These are phyloP conservation scores for Perca fluviatilis DNA, from an alignment of 2,113 vertebrate genomes.

Conservation along the genomic window DNA sequence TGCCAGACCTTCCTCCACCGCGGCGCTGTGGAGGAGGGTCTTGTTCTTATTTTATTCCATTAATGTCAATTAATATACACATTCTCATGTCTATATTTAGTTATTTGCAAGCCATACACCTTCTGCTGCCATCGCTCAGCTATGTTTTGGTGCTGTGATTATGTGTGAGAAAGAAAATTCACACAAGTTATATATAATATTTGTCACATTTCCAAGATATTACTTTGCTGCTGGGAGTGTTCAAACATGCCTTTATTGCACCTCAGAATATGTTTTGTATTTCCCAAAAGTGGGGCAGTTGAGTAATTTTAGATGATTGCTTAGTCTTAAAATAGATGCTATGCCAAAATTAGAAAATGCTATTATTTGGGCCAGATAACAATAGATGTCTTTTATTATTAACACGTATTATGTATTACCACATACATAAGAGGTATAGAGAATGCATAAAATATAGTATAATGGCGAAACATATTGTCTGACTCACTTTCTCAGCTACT, in stretches of 20 bases:
- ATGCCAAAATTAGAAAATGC: not conserved
- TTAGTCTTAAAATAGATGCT: not conserved
- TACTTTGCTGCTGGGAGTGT: not conserved
- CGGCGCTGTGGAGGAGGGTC: too few relatives aligned
- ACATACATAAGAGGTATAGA: not conserved
- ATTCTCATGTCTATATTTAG: too few relatives aligned
- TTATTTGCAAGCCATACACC: not conserved
- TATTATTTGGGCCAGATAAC: not conserved
- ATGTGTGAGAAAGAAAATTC: not conserved
- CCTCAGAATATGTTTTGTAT: not conserved
- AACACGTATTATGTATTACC: not conserved
- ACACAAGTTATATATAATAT: not conserved
- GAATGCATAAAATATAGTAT: not conserved
- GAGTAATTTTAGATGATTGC: too few relatives aligned
- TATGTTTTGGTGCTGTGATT: too few relatives aligned
- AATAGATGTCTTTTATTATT: not conserved
- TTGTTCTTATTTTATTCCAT: too few relatives aligned
- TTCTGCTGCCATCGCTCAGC: too few relatives aligned
- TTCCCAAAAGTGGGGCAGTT: too few relatives aligned
- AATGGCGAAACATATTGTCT: not conserved
- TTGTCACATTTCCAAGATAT: not conserved
- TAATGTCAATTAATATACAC: too few relatives aligned
- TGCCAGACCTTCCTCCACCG: too few relatives aligned
- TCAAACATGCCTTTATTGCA: not conserved
- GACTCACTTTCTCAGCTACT: not conserved